These are phyloP conservation scores for Kryptopterus vitreolus DNA, from an alignment of 2,797 vertebrate species.

Conservation along the genomic window DNA sequence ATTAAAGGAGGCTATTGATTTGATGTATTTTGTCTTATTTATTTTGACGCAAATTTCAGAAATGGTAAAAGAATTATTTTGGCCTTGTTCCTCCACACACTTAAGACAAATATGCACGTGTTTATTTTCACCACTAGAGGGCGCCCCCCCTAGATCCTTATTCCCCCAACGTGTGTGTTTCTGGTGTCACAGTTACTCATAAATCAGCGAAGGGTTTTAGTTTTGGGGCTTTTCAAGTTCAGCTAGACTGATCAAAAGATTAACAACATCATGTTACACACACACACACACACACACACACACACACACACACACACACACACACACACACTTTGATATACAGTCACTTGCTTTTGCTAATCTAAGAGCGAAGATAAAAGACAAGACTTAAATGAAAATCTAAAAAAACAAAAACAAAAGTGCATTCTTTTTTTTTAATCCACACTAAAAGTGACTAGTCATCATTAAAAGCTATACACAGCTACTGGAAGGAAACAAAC, in stretches of 20 bases:
- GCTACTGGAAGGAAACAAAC: background rate
- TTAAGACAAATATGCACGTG: background rate
- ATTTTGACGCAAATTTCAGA: too few species aligned
- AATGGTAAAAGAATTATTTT: too few species aligned
- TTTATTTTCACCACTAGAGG: conserved; percentile 9
- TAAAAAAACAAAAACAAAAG: background rate
- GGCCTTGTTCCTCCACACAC: background rate
- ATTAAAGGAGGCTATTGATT: too few species aligned
- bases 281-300: too few species aligned
- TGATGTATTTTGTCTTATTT: too few species aligned
- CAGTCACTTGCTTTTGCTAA: background rate
- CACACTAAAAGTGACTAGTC: too few species aligned
- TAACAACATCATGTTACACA: background rate
- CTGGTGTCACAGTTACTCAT: background rate
- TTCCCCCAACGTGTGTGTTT: background rate
- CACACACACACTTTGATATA: too few species aligned
- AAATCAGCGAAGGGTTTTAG: background rate
- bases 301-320: too few species aligned
- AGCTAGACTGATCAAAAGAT: background rate
- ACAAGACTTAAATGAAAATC: background rate
- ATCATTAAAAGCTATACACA: background rate
- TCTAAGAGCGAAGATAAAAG: background rate
- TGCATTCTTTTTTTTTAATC: too few species aligned
- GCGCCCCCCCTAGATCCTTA: background rate
- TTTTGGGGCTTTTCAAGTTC: background rate